A percentile compares a stretch with the other conserved stretches of the same genome.
These are phyloP conservation scores for Drosophila ficusphila DNA, from an alignment of 1,140 invertebrate species.

Conservation along the genomic window DNA sequence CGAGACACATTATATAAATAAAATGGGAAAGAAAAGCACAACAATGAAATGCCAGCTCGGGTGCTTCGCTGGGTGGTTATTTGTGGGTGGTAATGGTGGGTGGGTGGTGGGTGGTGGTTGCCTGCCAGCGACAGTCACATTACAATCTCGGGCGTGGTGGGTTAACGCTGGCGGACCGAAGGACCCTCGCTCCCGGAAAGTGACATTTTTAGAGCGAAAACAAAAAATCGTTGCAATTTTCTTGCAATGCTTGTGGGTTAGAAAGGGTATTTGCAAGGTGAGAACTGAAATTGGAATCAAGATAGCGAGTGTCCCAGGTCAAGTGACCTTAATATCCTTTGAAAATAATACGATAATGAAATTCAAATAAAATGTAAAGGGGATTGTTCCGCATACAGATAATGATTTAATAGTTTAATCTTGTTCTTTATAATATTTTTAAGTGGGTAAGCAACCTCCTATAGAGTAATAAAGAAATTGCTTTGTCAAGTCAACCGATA, in stretches of 20 bases:
- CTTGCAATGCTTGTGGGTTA: slow-evolving; percentile 12
- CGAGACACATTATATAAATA: slow-evolving; percentile 79
- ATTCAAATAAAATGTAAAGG: too few species aligned
- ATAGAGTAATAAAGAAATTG: too few species aligned
- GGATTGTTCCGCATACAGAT: too few species aligned
- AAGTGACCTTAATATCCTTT: neutral
- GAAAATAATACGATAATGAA: too few species aligned
- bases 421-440: neutral
- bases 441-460: neutral
- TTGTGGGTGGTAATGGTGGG: slow-evolving; percentile 22
- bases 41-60: slow-evolving; percentile 73
- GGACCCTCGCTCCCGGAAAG: slow-evolving; percentile 1
- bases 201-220: slow-evolving; percentile 54
- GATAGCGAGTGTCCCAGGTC: neutral
- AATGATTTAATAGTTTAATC: too few species aligned
- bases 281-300: slow-evolving; percentile 4
- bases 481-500: too few species aligned
- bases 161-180: neutral
- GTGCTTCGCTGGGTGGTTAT: slow-evolving; percentile 20
- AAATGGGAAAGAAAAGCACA: slow-evolving; percentile 75
- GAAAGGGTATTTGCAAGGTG: slow-evolving; percentile 4
- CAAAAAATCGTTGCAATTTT: slow-evolving; percentile 44
- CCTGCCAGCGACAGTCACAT: slow-evolving; percentile 67
- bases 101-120: neutral
- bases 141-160: slow-evolving; percentile 33